These are phyloP conservation scores for Pantala flavescens DNA, from an alignment of 1,140 invertebrate genomes.

Conservation along the genomic window DNA sequence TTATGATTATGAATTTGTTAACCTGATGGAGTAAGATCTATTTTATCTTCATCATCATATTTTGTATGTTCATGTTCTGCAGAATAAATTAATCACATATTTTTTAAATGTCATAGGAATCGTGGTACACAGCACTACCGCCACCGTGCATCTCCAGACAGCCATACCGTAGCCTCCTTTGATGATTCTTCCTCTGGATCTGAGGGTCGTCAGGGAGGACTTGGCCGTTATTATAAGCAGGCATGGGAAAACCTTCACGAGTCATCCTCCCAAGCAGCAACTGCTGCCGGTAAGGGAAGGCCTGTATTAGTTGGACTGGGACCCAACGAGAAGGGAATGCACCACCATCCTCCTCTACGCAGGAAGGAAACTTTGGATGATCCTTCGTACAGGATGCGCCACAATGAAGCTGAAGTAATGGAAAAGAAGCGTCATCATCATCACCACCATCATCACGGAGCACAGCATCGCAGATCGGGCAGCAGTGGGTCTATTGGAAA, in stretches of 20 bases:
- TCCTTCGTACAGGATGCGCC: background rate
- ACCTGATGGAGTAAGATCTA: too few relatives aligned
- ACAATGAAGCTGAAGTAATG: background rate
- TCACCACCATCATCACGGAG: background rate
- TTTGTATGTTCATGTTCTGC: too few relatives aligned
- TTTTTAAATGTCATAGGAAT: slow-evolving; percentile 41
- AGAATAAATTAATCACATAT: background rate
- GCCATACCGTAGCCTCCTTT: slow-evolving; percentile 76
- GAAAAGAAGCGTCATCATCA: background rate
- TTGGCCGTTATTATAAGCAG: slow-evolving; percentile 77
- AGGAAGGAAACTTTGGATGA: slow-evolving; percentile 4
- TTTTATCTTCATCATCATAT: too few relatives aligned
- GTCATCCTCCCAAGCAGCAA: slow-evolving; percentile 18
- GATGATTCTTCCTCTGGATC: slow-evolving; percentile 62
- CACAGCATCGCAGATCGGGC: background rate
- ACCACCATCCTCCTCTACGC: background rate
- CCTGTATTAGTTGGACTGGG: background rate
- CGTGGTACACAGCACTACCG: slow-evolving; percentile 72
- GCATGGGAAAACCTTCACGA: slow-evolving; percentile 88
- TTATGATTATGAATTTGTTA: too few relatives aligned
- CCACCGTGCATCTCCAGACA: slow-evolving; percentile 74
- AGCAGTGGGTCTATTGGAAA: background rate
- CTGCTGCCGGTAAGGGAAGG: background rate
- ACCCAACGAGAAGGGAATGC: background rate
- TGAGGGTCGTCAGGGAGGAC: slow-evolving; percentile 57